These are phyloP conservation scores for Poecilia latipinna DNA, from an alignment of 2,113 vertebrate genomes.

Conservation along the genomic window DNA sequence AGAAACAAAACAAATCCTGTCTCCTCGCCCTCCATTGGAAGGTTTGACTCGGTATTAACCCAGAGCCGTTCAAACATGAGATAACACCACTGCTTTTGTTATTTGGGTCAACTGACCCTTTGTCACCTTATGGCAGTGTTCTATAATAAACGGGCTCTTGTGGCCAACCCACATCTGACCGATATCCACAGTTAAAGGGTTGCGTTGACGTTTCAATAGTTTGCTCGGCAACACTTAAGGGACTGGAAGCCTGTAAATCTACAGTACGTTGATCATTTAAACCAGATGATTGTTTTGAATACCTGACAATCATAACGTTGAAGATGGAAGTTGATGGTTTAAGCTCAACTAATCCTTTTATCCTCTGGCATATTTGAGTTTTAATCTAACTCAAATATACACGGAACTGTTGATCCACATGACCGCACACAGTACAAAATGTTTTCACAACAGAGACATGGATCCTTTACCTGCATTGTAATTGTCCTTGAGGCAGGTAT, in stretches of 20 bases:
- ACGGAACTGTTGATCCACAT: neutral
- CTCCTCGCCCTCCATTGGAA: neutral
- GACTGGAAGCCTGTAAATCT: neutral
- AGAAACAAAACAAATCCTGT: no score
- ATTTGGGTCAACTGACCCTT: slow-evolving; percentile 40
- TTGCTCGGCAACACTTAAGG: neutral
- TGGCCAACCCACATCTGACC: slow-evolving; percentile 57
- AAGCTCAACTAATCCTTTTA: slow-evolving; percentile 2
- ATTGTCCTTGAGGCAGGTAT: neutral
- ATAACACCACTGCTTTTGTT: neutral
- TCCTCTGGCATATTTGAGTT: neutral
- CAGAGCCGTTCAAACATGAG: no score
- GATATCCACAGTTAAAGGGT: slow-evolving; percentile 19
- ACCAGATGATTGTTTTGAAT: neutral
- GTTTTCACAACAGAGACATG: neutral
- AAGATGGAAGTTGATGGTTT: neutral
- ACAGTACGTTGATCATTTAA: neutral
- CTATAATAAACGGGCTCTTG: slow-evolving; percentile 15
- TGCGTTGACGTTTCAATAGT: neutral
- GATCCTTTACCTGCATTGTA: neutral
- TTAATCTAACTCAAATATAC: neutral
- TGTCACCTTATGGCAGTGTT: slow-evolving; percentile 16
- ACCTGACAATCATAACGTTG: neutral
- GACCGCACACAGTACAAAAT: neutral
- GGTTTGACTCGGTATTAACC: neutral